Base-by-base conservation (phyloP, 2,113 vertebrate species). In the Coracopsis vasa region DNA sequence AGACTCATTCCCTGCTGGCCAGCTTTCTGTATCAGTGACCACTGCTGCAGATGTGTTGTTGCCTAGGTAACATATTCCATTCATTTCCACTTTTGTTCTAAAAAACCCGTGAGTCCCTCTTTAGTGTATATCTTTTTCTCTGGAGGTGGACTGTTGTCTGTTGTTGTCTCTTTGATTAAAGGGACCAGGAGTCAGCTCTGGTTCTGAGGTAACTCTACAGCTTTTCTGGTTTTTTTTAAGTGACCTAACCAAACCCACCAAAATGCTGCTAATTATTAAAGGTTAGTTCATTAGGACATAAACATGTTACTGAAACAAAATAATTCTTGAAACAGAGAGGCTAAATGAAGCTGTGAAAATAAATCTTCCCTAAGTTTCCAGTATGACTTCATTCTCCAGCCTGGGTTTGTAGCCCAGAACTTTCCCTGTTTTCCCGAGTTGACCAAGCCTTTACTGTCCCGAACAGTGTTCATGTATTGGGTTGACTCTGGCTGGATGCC, bases 11-110 rank as follows among this genome's bases (percentile, higher is more conserved):
- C 35, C 56, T 72, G 56, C 44, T 96, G 88, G 21, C 37, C 73
- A 80, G 45, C 1, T 84, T 92, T 95, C 90, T 74, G 39, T 92
- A 37, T 44, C 42, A 11, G 83, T 93, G 93, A 79, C 77, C n/a
- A 44, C 35, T 53, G 56, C 73, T 81, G 81, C 70, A 89, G 86
- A 80, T 88, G 65, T 81, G 94, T 91, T 72, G 90, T 95, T 96
- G 51, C 86, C 90, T 81, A 81, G 95, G 94, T 48, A 95, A 89
- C 94, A 65, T 79, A 86, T 61, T 91, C 64, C 31, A 87, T 88
- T 95, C 14, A 65, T 81, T 94, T 94, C 48, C 25, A 64, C 60
- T 88, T 94, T 72, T 92, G 75, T 90, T 96, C 75, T 88, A 66
- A 74, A 88, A 61, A 48, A 61, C 4, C 0, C 3, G 11, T 4